These are phyloP conservation scores for Margarornis squamiger DNA, from an alignment of 2,797 vertebrate species.

Conservation along the genomic window DNA sequence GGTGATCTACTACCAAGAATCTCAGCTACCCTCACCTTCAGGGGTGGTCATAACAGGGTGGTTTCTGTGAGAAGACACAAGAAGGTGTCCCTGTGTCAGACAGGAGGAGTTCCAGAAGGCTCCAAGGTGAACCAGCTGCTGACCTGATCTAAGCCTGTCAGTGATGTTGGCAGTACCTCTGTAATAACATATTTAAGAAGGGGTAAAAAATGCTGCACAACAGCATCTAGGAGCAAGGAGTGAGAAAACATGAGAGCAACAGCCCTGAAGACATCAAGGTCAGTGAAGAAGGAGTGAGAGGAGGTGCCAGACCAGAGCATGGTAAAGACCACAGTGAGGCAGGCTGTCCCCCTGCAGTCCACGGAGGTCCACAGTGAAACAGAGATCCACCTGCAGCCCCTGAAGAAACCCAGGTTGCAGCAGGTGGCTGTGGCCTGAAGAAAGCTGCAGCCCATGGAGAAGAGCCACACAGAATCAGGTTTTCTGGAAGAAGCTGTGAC, in stretches of 20 bases:
- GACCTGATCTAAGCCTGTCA: neutral
- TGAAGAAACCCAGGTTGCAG: neutral
- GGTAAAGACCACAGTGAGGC: neutral
- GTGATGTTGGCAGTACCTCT: accelerated
- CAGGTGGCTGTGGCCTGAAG: no score
- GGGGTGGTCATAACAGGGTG: neutral
- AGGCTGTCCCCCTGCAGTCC: neutral
- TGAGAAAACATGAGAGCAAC: neutral
- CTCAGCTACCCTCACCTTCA: neutral
- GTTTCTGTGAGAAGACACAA: neutral
- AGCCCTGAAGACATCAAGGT: neutral
- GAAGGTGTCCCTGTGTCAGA: neutral
- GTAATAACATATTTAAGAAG: neutral
- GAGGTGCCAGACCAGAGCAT: accelerated
- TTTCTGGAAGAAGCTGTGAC: neutral
- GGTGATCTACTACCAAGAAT: neutral
- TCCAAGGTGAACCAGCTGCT: accelerated
- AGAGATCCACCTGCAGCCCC: neutral
- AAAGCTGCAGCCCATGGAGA: neutral
- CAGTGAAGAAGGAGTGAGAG: neutral
- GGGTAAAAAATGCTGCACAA: neutral
- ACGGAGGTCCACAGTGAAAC: no score
- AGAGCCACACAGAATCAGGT: neutral
- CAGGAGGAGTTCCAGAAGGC: neutral
- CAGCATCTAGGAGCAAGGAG: neutral